Evolutionary conservation across 2,113 vertebrate genomes (phyloP).

Genomic region (Arothron firmamentum): DNA sequence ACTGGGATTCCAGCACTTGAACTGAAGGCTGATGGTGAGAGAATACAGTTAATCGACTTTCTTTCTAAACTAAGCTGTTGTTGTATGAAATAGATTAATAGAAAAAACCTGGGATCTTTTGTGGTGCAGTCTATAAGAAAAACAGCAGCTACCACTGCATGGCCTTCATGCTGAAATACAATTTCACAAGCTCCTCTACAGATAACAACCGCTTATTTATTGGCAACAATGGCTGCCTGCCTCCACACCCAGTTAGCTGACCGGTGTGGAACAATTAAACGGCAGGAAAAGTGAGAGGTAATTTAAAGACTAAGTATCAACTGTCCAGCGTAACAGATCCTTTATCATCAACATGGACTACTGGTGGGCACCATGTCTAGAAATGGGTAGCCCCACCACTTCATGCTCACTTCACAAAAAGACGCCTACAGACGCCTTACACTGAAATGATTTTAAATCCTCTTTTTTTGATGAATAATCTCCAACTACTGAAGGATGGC

Average conservation of each 20-base stretch:
- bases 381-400: no score
- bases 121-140: constrained; percentile 57
- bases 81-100: constrained; percentile 72
- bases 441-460: no score
- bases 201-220: constrained; percentile 59
- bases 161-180: constrained; percentile 77
- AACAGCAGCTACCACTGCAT: constrained; percentile 58
- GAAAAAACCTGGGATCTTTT: constrained; percentile 71
- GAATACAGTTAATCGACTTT: constrained; percentile 84
- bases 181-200: constrained; percentile 74
- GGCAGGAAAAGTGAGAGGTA: constrained; percentile 65
- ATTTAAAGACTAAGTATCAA: constrained; percentile 52
- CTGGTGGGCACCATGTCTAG: neutral
- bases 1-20: constrained; percentile 78
- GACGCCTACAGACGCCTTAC: no score
- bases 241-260: constrained; percentile 52
- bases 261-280: constrained; percentile 60
- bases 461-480: no score
- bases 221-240: constrained; percentile 57
- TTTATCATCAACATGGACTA: constrained; percentile 9
- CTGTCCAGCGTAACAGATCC: constrained; percentile 20
- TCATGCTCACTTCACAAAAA: no score
- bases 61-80: constrained; percentile 78
- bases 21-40: constrained; percentile 83
- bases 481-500: neutral